Evolutionary conservation across 23 tunicate genomes (phyloP).

Genomic region (Halocynthia aurantium): DNA sequence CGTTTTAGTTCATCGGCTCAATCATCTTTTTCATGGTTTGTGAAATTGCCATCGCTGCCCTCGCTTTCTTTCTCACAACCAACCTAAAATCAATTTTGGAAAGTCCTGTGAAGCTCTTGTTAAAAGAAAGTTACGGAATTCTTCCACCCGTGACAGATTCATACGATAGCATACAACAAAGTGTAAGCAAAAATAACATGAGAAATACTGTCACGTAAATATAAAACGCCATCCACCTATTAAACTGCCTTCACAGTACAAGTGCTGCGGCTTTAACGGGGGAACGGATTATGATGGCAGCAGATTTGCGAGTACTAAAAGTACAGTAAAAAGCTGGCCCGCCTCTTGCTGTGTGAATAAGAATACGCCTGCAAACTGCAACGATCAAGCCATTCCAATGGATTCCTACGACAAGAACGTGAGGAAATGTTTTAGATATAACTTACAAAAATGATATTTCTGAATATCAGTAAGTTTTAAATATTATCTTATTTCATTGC

Average conservation of each 20-base stretch:
- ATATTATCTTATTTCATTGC: not conserved
- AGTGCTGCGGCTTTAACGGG: not conserved
- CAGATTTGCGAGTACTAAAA: not conserved
- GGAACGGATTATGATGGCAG: constrained; percentile 6
- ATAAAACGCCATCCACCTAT: not conserved
- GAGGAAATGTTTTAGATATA: not conserved
- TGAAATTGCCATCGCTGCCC: not conserved
- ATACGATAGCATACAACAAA: not conserved
- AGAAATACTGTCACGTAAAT: not conserved
- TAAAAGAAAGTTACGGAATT: not conserved
- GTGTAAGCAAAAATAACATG: not conserved
- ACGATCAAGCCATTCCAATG: not conserved
- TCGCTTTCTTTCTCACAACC: not conserved
- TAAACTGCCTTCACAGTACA: not conserved
- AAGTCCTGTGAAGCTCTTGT: not conserved
- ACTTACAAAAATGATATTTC: not conserved
- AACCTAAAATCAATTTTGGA: constrained; percentile 2
- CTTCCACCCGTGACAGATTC: not conserved
- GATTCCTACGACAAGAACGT: not conserved
- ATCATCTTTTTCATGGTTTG: not conserved
- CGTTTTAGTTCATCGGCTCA: not conserved
- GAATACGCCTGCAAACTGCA: not conserved
- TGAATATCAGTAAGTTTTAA: not conserved
- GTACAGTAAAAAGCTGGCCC: not conserved
- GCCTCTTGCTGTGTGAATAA: not conserved